Conservation (phyloP, 2,113 vertebrate genomes). For the Paramisgurnus dabryanus region DNA sequence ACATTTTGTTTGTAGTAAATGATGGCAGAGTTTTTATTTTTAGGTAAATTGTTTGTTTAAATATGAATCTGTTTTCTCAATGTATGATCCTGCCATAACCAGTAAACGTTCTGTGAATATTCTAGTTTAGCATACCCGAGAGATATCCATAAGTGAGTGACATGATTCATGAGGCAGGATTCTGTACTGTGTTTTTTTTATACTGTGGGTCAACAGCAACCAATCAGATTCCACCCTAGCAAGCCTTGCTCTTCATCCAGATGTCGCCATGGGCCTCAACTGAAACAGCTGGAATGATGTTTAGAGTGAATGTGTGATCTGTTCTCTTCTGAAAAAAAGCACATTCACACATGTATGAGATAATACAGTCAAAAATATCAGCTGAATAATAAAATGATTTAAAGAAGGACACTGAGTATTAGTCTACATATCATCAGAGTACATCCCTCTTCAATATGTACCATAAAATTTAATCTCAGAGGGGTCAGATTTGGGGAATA, state of each 20-base stretch:
- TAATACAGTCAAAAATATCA: not conserved
- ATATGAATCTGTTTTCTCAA: not conserved
- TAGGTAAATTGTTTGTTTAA: not conserved
- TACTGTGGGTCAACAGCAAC: not conserved
- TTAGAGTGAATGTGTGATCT: not conserved
- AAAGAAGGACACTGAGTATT: not conserved
- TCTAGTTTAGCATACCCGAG: not conserved
- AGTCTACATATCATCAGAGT: not conserved
- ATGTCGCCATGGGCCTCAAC: not conserved
- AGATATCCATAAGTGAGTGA: not conserved
- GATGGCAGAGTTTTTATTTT: too few species aligned
- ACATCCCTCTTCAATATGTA: not conserved
- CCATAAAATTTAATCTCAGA: not conserved
- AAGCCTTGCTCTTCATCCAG: slow-evolving; percentile 14
- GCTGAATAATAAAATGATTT: not conserved
- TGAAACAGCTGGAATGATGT: slow-evolving; percentile 20
- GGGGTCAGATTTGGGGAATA: not conserved
- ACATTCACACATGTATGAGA: not conserved
- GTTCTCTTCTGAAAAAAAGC: not conserved
- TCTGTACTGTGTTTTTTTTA: not conserved
- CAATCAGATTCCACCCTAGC: not conserved
- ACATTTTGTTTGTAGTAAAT: too few species aligned
- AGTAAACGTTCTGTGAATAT: not conserved
- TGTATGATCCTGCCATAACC: not conserved
- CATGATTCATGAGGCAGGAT: slow-evolving; percentile 6